Base-by-base conservation (phyloP, 2,113 vertebrate species). In the Catharus minimus region DNA sequence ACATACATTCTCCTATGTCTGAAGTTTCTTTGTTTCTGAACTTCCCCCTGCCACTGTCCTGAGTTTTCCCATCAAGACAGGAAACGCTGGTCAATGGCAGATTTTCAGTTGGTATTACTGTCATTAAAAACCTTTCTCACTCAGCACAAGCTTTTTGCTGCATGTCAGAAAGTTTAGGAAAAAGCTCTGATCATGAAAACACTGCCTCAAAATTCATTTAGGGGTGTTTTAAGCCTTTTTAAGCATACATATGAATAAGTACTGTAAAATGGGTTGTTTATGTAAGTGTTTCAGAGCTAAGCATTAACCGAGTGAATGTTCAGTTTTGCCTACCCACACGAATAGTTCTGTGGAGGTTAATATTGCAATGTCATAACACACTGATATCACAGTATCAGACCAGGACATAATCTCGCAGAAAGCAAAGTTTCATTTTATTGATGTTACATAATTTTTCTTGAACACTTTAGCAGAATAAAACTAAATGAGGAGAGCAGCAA, bases 21-120 rank as follows among this genome's bases (percentile, higher is more conserved):
- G 2, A 69, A 86, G 86, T n/a, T 84, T 18, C 88, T 94, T 93
- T 95, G 93, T 93, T 91, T 61, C 43, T 67, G 41, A 53, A 88
- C 57, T 82, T 93, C 46, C 88, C 27, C 57, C 58, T 61, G 41
- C 62, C 73, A 24, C 46, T 10, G 50, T 68, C 68, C 79, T 23
- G 43, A 72, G 22, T 69, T 93, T 69, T 76, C 71, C 52, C 52
- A 73, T 2, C 0, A 2, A 61, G 69, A 78, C 69, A 93, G 93
- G 90, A 96, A 95, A 89, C 0, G 0, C 46, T 46, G 74, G 15
- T 30, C 62, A 64, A 32, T 21, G 62, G 55, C 52, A 90, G 41
- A 32, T 62, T 90, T 85, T 90, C 86, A 52, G 33, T 38, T 47
- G 39, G 1, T 27, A 44, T 38, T n/a, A 15, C 22, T 47, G 27